Evolutionary conservation across 2,113 vertebrate species (phyloP).

Genomic region (Telmatochromis brichardi): DNA sequence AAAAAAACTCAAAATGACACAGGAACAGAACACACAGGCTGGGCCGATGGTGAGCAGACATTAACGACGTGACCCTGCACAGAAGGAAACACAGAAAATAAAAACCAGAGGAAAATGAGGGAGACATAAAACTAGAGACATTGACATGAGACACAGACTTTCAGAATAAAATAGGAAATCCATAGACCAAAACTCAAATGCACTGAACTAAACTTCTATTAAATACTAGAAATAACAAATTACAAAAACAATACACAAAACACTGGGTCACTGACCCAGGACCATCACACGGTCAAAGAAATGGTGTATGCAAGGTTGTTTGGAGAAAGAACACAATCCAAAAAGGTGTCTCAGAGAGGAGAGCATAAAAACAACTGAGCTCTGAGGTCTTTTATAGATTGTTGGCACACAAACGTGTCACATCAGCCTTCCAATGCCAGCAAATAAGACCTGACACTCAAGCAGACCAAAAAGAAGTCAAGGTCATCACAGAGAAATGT

Average conservation of each 20-base stretch:
- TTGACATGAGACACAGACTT: accelerated
- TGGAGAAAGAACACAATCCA: background rate
- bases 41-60: accelerated
- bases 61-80: background rate
- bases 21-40: background rate
- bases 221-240: background rate
- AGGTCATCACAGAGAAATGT: background rate
- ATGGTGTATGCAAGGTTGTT: background rate
- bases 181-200: background rate
- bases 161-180: background rate
- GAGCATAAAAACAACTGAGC: background rate
- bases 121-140: background rate
- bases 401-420: background rate
- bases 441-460: background rate
- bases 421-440: background rate
- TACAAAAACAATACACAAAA: background rate
- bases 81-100: background rate
- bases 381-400: background rate
- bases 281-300: background rate
- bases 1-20: background rate
- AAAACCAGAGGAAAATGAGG: background rate
- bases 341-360: background rate
- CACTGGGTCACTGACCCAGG: background rate
- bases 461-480: background rate
- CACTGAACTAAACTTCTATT: background rate